These are phyloP conservation scores for Pachliopta kotzebuea DNA, from an alignment of 2,888 invertebrate genomes.

Conservation along the genomic window DNA sequence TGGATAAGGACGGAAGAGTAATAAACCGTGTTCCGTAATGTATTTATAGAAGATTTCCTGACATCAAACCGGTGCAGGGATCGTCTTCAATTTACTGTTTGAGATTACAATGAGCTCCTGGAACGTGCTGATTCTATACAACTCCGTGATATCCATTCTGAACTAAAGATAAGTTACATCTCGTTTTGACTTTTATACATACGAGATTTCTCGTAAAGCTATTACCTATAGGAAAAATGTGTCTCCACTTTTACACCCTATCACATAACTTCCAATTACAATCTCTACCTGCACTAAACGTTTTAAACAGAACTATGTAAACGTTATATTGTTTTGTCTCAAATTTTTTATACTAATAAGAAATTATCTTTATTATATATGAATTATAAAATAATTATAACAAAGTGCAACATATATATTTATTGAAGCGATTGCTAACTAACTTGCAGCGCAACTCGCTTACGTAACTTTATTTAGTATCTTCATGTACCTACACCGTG, in stretches of 20 bases:
- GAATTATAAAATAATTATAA: not conserved
- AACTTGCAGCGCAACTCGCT: not conserved
- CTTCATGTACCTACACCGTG: slow-evolving; percentile 4
- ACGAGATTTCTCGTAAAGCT: slow-evolving; percentile 14
- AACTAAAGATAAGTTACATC: slow-evolving; percentile 29
- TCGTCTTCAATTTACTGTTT: slow-evolving; percentile 64
- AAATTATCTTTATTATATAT: too few species aligned
- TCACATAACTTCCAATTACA: not conserved
- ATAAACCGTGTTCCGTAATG: slow-evolving; percentile 78
- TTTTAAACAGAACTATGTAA: not conserved
- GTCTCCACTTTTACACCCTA: slow-evolving; percentile 21
- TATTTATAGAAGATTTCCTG: slow-evolving; percentile 71
- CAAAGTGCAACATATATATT: not conserved
- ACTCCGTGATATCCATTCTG: slow-evolving; percentile 32
- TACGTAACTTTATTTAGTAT: slow-evolving; percentile 14
- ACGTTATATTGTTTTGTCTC: too few species aligned
- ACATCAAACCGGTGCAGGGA: slow-evolving; percentile 54
- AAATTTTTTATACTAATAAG: not conserved
- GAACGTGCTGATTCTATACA: slow-evolving; percentile 47
- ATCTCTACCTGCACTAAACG: not conserved
- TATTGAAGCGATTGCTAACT: too few species aligned
- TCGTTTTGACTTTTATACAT: slow-evolving; percentile 24
- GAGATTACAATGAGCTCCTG: slow-evolving; percentile 60
- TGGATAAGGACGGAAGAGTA: slow-evolving; percentile 76
- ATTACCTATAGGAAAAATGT: not conserved